Conservation (phyloP, 2,113 vertebrate genomes). For the Limnothrissa miodon region DNA sequence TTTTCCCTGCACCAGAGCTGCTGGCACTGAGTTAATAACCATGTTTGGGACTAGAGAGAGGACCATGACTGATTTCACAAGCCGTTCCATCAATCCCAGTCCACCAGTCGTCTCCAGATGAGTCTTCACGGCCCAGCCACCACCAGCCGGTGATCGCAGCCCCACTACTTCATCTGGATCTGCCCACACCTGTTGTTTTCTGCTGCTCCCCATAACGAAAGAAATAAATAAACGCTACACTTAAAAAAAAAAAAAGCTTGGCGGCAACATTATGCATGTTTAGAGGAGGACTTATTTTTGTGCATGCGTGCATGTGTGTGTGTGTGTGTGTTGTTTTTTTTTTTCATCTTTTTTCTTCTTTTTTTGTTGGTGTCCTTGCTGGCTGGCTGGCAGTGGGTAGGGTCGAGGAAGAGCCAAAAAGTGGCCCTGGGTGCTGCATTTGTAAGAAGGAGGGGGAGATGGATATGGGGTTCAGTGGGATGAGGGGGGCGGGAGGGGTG, state of each 20-base stretch:
- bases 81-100: slow-evolving; percentile 50
- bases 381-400: neutral
- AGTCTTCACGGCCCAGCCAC: slow-evolving; percentile 44
- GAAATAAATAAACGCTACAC: neutral
- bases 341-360: neutral
- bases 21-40: slow-evolving; percentile 58
- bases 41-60: slow-evolving; percentile 53
- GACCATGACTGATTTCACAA: slow-evolving; percentile 49
- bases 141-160: slow-evolving; percentile 36
- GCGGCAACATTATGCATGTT: neutral
- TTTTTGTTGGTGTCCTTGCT: neutral
- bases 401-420: slow-evolving; percentile 14
- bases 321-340: neutral
- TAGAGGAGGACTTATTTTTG: neutral
- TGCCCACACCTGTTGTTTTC: slow-evolving; percentile 48
- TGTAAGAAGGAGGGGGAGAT: slow-evolving; percentile 22
- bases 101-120: slow-evolving; percentile 50
- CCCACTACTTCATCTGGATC: slow-evolving; percentile 44
- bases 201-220: slow-evolving; percentile 34
- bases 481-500: neutral
- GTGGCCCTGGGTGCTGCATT: slow-evolving; percentile 27
- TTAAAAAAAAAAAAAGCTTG: slow-evolving; percentile 3
- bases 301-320: too few species aligned
- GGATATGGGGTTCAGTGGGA: neutral
- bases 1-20: slow-evolving; percentile 50